phyloP scores from a whole-genome alignment of 1,140 invertebrate species.

The Euborellia annulipes region DNA sequence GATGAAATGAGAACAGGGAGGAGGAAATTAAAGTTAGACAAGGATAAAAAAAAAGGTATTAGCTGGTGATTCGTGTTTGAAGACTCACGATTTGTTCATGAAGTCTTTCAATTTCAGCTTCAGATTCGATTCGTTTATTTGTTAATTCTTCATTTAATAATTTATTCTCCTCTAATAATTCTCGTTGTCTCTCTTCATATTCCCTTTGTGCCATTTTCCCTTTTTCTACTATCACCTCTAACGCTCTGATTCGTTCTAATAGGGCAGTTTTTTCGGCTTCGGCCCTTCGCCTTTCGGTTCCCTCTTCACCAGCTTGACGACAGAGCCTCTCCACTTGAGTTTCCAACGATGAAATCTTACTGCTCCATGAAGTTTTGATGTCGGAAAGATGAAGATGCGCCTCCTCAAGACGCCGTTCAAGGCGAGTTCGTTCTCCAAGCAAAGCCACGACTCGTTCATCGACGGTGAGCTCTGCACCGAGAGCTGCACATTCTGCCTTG shows the following conservation, averaged over 20 bases:
- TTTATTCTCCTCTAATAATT: conserved; percentile 43
- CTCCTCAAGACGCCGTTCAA: conserved; percentile 65
- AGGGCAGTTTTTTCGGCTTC: conserved; percentile 50
- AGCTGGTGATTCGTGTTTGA: conserved; percentile 6
- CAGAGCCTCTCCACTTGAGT: conserved; percentile 58
- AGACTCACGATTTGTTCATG: conserved; percentile 49
- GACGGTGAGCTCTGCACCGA: conserved; percentile 27
- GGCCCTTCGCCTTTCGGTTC: conserved; percentile 53
- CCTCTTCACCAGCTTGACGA: conserved; percentile 63
- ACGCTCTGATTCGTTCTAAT: conserved; percentile 41
- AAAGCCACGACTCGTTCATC: conserved; percentile 35
- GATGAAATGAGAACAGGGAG: too few species aligned
- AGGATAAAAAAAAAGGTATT: too few species aligned
- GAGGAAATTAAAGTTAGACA: too few species aligned
- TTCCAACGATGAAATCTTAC: conserved; percentile 69
- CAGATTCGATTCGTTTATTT: conserved; percentile 37
- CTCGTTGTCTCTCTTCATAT: conserved; percentile 48
- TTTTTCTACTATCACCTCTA: conserved; percentile 52
- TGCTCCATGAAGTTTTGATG: conserved; percentile 78
- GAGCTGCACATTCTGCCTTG: conserved; percentile 22
- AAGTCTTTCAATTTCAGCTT: conserved; percentile 44
- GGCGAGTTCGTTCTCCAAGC: conserved; percentile 41
- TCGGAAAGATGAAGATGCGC: conserved; percentile 68
- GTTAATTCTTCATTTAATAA: conserved; percentile 43
- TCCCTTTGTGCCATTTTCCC: conserved; percentile 48